Conservation (phyloP, 1,140 invertebrate genomes). For the Ectropis grisescens region DNA sequence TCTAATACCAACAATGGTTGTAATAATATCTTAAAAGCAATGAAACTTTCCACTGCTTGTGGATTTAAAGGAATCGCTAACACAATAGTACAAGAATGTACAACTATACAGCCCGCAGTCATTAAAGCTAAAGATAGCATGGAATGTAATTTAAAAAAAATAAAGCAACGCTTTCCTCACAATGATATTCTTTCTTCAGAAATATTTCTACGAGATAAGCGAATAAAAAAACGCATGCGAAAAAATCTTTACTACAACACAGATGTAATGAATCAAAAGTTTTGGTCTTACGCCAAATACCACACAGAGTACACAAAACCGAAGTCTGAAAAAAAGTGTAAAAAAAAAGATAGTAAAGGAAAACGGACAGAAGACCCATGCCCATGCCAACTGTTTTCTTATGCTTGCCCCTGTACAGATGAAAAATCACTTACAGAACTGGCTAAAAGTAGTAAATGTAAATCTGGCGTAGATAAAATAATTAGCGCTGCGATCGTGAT, state of each 20-base stretch:
- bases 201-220: constrained; percentile 31
- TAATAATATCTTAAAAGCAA: constrained; percentile 16
- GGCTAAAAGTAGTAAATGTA: constrained; percentile 29
- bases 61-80: constrained; percentile 24
- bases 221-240: constrained; percentile 6
- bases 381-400: constrained; percentile 48
- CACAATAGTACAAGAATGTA: constrained; percentile 39
- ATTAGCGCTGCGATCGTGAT: constrained; percentile 30
- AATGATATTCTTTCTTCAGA: constrained; percentile 29
- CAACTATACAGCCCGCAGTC: constrained; percentile 26
- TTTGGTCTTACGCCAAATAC: constrained; percentile 49
- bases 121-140: constrained; percentile 17
- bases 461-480: constrained; percentile 26
- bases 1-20: neutral
- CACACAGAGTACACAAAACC: constrained; percentile 32
- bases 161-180: constrained; percentile 15
- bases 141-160: constrained; percentile 21
- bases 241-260: constrained; percentile 10
- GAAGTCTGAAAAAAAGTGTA: constrained; percentile 23
- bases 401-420: constrained; percentile 39
- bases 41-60: constrained; percentile 9
- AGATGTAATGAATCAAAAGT: constrained; percentile 25
- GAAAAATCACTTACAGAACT: constrained; percentile 35
- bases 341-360: constrained; percentile 26
- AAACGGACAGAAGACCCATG: constrained; percentile 38